Base-by-base conservation (phyloP, 2,113 vertebrate species). In the Penelope pileata region DNA sequence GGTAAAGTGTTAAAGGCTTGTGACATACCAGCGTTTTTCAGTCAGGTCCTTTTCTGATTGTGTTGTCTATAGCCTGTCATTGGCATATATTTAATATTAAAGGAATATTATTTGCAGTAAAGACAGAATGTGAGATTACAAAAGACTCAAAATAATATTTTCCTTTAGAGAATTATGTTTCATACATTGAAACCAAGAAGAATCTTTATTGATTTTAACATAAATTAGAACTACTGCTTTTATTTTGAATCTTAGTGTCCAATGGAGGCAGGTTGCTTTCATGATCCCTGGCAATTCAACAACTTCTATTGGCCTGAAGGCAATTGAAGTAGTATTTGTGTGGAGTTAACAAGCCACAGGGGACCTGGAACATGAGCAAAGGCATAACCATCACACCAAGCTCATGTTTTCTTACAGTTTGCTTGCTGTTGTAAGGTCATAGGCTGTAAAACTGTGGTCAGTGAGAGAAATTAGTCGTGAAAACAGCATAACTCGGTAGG, bases 391-490 rank as follows among this genome's bases (percentile, higher is more conserved):
- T 94, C 83, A 95, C 95, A 96, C 97, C 91, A 96, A 97, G 86
- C 32, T 59, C 59, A 60, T 97, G 96, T 97, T 97, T 98, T 97
- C 85, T 76, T 95, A 97, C 81, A 96, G 94, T 66, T 89, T 74
- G 82, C 95, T 96, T 96, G 96, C 94, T 97, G 88, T 93, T 94
- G 91, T 93, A 94, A 94, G 97, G 98, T 98, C 97, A 97, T 29
- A 95, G 96, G 91, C 95, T 96, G 74, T 86, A 91, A 97, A 93
- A 90, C 68, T 96, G 96, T 95, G 96, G 97, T 97, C 97, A 97
- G 87, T 60, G 62, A 95, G 86, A 97, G 93, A 97, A 98, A 98
- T 98, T 98, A 97, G 97, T 98, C 97, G 97, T 96, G 93, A 97
- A 98, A 98, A 97, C 68, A 96, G 86, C 79, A 85, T 29, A 93